These are phyloP conservation scores for Hydrozoanthus gracilis DNA, from an alignment of 92 coral and sea anemone genomes.

Conservation along the genomic window DNA sequence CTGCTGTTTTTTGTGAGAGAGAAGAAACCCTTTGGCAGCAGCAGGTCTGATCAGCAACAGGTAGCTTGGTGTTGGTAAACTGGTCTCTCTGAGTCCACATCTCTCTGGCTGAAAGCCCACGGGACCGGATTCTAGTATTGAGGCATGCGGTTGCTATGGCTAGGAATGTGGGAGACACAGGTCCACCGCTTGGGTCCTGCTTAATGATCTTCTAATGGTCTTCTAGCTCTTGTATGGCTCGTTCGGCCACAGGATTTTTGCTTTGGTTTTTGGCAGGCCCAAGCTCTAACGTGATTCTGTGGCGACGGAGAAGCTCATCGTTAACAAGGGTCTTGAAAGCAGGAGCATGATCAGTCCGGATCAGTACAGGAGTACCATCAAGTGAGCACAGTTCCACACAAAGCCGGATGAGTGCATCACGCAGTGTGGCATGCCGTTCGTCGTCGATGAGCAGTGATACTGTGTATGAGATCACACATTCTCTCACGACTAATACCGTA, in stretches of 20 bases:
- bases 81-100: constrained; percentile 40
- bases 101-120: constrained; percentile 4
- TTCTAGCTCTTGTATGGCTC: background rate
- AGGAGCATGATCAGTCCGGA: background rate
- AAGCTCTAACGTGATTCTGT: background rate
- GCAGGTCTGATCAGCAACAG: constrained; percentile 17
- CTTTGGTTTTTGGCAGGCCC: background rate
- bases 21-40: too few species aligned
- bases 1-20: too few species aligned
- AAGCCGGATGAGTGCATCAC: background rate
- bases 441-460: too few species aligned
- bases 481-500: too few species aligned
- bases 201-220: background rate
- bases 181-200: too few species aligned
- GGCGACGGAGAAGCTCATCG: too few species aligned
- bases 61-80: constrained; percentile 26
- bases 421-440: too few species aligned
- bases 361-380: background rate
- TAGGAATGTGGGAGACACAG: too few species aligned
- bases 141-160: background rate
- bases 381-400: background rate
- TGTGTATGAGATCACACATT: too few species aligned
- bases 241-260: background rate
- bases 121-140: constrained; percentile 2
- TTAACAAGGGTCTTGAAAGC: background rate